Evolutionary conservation across 2,888 invertebrate genomes (phyloP).

Genomic region (Macrosoma leucophasiata): DNA sequence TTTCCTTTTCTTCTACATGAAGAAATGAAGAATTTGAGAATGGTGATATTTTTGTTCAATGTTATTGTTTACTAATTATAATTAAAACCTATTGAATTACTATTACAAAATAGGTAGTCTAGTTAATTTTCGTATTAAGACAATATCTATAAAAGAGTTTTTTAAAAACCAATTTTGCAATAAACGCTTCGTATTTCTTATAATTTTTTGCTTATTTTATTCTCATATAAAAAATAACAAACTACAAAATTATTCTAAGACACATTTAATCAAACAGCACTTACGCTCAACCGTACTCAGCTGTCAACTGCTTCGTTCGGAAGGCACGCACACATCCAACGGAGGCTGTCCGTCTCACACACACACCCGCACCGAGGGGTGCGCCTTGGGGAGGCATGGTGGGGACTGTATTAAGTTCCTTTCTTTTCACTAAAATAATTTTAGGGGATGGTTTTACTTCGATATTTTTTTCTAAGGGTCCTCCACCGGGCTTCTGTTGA

Average conservation of each 20-base stretch:
- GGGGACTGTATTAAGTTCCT: slow-evolving; percentile 76
- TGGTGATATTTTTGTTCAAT: too few relatives aligned
- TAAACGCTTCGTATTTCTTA: too few relatives aligned
- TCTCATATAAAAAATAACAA: background rate
- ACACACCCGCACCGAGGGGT: slow-evolving; percentile 47
- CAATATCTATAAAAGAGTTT: too few relatives aligned
- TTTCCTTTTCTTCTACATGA: too few relatives aligned
- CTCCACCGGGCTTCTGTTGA: slow-evolving; percentile 50
- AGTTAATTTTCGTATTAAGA: too few relatives aligned
- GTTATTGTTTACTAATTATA: too few relatives aligned
- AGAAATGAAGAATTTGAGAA: too few relatives aligned
- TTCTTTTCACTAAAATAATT: slow-evolving; percentile 77
- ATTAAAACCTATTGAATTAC: too few relatives aligned
- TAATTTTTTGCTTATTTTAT: slow-evolving; percentile 8
- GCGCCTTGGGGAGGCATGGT: slow-evolving; percentile 59
- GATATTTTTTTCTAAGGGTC: slow-evolving; percentile 66
- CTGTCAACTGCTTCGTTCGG: slow-evolving; percentile 58
- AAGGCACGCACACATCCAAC: slow-evolving; percentile 54
- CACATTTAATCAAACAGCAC: slow-evolving; percentile 24
- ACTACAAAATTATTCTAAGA: background rate
- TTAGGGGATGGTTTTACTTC: slow-evolving; percentile 74
- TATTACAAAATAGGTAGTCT: too few relatives aligned
- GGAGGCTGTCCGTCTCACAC: slow-evolving; percentile 27
- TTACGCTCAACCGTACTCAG: slow-evolving; percentile 41
- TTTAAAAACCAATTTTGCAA: too few relatives aligned